Evolutionary conservation across 2,113 vertebrate species (phyloP).

Genomic region (Microcebus lehilahytsara): DNA sequence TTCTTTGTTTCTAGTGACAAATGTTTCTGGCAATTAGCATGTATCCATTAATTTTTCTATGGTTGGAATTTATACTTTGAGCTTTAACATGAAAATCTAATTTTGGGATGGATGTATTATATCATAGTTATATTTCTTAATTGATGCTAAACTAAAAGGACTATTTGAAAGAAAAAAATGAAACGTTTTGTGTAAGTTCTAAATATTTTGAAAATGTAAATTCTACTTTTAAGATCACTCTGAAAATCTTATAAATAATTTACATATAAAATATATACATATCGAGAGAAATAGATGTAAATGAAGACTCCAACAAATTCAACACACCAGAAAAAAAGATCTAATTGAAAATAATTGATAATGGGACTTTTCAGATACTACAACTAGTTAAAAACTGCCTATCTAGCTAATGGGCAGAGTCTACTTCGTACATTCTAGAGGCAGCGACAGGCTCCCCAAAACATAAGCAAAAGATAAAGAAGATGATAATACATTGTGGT

Average conservation of each 20-base stretch:
- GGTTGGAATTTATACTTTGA: background rate
- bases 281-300: background rate
- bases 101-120: background rate
- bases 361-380: background rate
- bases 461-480: background rate
- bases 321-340: background rate
- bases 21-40: conserved; percentile 40
- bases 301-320: background rate
- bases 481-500: background rate
- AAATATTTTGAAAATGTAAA: conserved; percentile 17
- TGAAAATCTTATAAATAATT: background rate
- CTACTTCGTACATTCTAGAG: background rate
- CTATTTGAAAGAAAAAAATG: conserved; percentile 1
- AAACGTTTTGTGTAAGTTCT: background rate
- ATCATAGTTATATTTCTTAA: conserved; percentile 23
- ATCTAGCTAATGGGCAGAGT: background rate
- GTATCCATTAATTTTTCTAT: background rate
- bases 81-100: conserved; percentile 10
- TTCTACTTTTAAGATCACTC: background rate
- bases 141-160: background rate
- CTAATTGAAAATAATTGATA: background rate
- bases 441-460: background rate
- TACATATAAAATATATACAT: background rate
- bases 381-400: background rate
- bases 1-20: conserved; percentile 29